Conservation (phyloP, 2,113 vertebrate species). For the human region GRCh38 chr14:32458501-32459000, state of each 20-base stretch:
- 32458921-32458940: not conserved
- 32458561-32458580: not conserved
- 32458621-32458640: not conserved
- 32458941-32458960: not conserved
- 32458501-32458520: not conserved
- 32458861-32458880: not conserved
- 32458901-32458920: not conserved
- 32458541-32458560: conserved; percentile 15
- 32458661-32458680: not conserved
- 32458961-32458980: not conserved
- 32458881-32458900: not conserved
- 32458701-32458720: not conserved
- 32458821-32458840: not conserved
- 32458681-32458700: not conserved
- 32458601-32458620: not conserved
- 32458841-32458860: conserved; percentile 12
- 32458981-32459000: not conserved
- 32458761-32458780: not conserved
- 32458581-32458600: not conserved
- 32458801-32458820: not conserved
- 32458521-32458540: not conserved
- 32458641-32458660: not conserved
- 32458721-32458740: conserved; percentile 9
- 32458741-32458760: conserved; percentile 13
- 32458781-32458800: not conserved